These are phyloP conservation scores for Gnathonemus longibarbis DNA, from an alignment of 2,113 vertebrate genomes.

Conservation along the genomic window DNA sequence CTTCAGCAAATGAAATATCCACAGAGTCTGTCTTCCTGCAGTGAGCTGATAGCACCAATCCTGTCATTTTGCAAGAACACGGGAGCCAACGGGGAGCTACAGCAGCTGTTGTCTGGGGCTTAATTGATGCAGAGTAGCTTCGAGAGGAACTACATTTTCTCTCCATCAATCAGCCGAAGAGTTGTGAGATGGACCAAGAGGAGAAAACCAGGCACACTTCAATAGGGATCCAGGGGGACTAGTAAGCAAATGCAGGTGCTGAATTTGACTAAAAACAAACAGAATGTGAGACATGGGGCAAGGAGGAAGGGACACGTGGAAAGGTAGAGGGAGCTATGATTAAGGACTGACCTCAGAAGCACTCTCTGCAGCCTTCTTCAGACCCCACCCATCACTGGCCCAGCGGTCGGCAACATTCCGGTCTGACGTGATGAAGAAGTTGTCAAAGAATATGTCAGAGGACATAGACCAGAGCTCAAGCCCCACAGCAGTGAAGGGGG, in stretches of 20 bases:
- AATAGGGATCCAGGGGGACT: background rate
- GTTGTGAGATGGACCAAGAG: background rate
- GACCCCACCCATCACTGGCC: constrained; percentile 84
- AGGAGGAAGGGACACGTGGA: background rate
- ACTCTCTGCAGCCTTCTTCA: constrained; percentile 93
- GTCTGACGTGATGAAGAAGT: constrained; percentile 87
- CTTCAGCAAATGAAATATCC: background rate
- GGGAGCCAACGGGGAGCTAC: background rate
- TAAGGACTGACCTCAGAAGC: constrained; percentile 76
- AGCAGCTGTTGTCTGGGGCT: background rate
- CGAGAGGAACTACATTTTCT: background rate
- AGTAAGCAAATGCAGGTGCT: background rate
- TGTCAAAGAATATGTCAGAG: constrained; percentile 96
- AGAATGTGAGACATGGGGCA: background rate
- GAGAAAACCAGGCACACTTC: background rate
- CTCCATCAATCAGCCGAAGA: background rate
- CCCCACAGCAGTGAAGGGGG: constrained; percentile 79
- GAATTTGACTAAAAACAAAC: background rate
- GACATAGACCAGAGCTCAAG: constrained; percentile 99
- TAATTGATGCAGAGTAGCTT: background rate
- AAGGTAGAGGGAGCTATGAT: background rate
- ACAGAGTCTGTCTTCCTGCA: background rate
- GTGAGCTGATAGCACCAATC: background rate
- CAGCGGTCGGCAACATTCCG: constrained; percentile 79
- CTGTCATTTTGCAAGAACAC: background rate